phyloP scores from a whole-genome alignment of 2,113 vertebrate species.

The Hirundichthys speculiger region DNA sequence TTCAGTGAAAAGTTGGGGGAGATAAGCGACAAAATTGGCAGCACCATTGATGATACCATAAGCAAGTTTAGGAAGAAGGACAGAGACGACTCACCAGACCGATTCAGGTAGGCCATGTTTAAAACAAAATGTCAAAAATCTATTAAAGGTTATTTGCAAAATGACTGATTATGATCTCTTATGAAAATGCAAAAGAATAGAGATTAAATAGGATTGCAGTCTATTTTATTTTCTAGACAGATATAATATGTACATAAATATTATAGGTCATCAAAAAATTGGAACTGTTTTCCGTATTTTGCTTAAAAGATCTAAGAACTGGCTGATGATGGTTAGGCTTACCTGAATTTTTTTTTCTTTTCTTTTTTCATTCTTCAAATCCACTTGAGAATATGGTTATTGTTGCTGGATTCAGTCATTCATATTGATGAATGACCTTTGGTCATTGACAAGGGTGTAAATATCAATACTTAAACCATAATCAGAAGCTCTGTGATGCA shows the following conservation, averaged over 20 bases:
- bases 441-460: neutral
- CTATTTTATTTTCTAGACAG: neutral
- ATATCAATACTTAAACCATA: neutral
- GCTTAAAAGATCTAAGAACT: too few species aligned
- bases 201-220: neutral
- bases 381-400: too few species aligned
- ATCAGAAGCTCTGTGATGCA: neutral
- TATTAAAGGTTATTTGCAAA: neutral
- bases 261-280: too few species aligned
- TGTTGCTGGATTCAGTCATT: neutral
- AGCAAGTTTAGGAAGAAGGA: constrained; percentile 95
- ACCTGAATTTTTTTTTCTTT: too few species aligned
- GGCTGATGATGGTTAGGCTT: too few species aligned
- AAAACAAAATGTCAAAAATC: neutral
- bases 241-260: too few species aligned
- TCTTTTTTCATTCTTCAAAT: too few species aligned
- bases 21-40: constrained; percentile 97
- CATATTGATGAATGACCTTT: neutral
- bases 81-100: constrained; percentile 94
- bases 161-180: neutral
- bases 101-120: constrained; percentile 85
- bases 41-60: constrained; percentile 96
- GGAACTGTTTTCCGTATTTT: too few species aligned
- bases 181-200: neutral
- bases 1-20: constrained; percentile 97